Evolutionary conservation across 2,888 invertebrate genomes (phyloP).

Genomic region (Amiota minor): DNA sequence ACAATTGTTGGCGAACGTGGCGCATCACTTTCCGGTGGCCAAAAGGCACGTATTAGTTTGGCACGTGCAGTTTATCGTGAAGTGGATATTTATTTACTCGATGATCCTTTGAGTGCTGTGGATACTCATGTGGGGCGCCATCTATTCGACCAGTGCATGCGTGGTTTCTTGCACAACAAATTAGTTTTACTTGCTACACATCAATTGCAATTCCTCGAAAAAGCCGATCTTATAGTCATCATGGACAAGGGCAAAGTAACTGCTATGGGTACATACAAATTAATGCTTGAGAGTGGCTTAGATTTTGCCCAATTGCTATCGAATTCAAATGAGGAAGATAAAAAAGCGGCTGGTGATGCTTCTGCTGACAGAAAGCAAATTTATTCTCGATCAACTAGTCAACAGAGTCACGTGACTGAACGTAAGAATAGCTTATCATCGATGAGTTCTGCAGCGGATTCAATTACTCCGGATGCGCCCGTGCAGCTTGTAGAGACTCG

Average conservation of each 20-base stretch:
- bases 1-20: conserved; percentile 87
- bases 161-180: conserved; percentile 76
- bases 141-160: conserved; percentile 81
- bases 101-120: conserved; percentile 93
- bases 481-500: conserved; percentile 76
- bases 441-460: conserved; percentile 75
- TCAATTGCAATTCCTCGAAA: conserved; percentile 85
- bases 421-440: conserved; percentile 72
- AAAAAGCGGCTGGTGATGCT: conserved; percentile 51
- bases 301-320: conserved; percentile 85
- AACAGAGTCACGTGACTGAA: conserved; percentile 59
- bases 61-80: conserved; percentile 90
- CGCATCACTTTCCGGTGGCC: conserved; percentile 88
- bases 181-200: conserved; percentile 87
- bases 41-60: conserved; percentile 90
- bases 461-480: conserved; percentile 70
- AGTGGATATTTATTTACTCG: conserved; percentile 89
- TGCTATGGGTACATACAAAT: conserved; percentile 81
- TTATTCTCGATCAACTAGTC: conserved; percentile 62
- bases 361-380: conserved; percentile 28
- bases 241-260: conserved; percentile 71
- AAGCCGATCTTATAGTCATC: conserved; percentile 76
- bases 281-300: conserved; percentile 81
- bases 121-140: conserved; percentile 92
- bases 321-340: conserved; percentile 66